Percentiles rank a stretch among this genome's conserved stretches.
Conservation (phyloP, 2,797 vertebrate genomes). For the Meda fulgida region DNA sequence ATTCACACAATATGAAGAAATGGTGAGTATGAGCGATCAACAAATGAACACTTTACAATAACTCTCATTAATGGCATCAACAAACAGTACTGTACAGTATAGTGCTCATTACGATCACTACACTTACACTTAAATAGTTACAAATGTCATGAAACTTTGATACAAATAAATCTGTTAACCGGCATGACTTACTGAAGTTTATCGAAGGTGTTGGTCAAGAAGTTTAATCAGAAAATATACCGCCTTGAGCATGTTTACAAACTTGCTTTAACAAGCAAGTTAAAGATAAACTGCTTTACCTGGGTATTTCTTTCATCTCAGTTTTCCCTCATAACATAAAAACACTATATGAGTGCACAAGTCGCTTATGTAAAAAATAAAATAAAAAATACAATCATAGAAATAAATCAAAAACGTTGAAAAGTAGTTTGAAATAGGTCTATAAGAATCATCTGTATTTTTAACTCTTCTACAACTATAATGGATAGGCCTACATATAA, state of each 20-base stretch:
- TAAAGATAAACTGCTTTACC: slow-evolving; percentile 13
- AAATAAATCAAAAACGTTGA: too few relatives aligned
- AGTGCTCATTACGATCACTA: background rate
- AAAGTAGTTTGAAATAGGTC: too few relatives aligned
- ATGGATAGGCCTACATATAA: background rate
- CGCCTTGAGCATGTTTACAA: slow-evolving; percentile 8
- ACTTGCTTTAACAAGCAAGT: background rate
- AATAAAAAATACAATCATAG: background rate
- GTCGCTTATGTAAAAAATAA: background rate
- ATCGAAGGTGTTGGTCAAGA: background rate
- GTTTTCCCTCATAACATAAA: background rate
- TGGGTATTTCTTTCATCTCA: background rate
- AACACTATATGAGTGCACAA: background rate
- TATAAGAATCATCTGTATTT: background rate
- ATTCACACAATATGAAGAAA: slow-evolving; percentile 80
- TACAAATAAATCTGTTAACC: background rate
- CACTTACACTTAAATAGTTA: background rate
- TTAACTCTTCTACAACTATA: background rate
- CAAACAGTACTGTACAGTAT: background rate
- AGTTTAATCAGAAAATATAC: background rate
- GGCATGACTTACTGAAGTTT: background rate
- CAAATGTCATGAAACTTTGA: background rate
- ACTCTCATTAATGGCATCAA: slow-evolving; percentile 1
- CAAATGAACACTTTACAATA: slow-evolving; percentile 47
- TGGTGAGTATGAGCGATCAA: slow-evolving; percentile 76